A percentile compares a stretch with the other conserved stretches of the same genome.
These are phyloP conservation scores for Anolis carolinensis DNA, from an alignment of 2,113 vertebrate species.

Conservation along the genomic window DNA sequence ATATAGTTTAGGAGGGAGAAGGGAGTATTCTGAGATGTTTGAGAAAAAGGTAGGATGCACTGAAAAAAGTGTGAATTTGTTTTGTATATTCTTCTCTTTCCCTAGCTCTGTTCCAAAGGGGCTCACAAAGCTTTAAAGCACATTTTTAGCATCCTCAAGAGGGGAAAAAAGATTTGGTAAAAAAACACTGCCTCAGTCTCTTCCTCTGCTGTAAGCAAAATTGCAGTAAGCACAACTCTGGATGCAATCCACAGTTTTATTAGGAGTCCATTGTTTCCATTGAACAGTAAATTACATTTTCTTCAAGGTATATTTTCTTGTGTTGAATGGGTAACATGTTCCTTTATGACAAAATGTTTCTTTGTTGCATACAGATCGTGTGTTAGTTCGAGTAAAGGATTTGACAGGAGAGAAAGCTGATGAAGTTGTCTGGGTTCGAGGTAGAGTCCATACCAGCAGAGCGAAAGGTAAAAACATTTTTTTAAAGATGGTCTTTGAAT, in stretches of 20 bases:
- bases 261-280: not conserved
- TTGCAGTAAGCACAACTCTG: not conserved
- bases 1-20: slow-evolving; percentile 15
- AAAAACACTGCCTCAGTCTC: no score
- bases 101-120: not conserved
- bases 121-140: no score
- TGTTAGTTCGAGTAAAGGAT: slow-evolving; percentile 86
- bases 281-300: not conserved
- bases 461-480: slow-evolving; percentile 90
- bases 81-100: not conserved
- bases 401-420: slow-evolving; percentile 87
- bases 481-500: not conserved
- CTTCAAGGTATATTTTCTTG: not conserved
- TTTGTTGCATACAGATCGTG: slow-evolving; percentile 79
- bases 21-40: slow-evolving; percentile 8
- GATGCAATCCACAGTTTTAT: not conserved
- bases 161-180: not conserved
- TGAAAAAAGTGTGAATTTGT: not conserved
- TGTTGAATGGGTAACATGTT: not conserved
- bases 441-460: slow-evolving; percentile 96
- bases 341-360: slow-evolving; percentile 18
- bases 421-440: slow-evolving; percentile 93
- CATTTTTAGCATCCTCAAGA: not conserved
- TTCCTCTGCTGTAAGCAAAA: not conserved
- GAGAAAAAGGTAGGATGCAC: not conserved